Base-by-base conservation (phyloP, 2,888 invertebrate genomes). In the Eupithecia exiguata region DNA sequence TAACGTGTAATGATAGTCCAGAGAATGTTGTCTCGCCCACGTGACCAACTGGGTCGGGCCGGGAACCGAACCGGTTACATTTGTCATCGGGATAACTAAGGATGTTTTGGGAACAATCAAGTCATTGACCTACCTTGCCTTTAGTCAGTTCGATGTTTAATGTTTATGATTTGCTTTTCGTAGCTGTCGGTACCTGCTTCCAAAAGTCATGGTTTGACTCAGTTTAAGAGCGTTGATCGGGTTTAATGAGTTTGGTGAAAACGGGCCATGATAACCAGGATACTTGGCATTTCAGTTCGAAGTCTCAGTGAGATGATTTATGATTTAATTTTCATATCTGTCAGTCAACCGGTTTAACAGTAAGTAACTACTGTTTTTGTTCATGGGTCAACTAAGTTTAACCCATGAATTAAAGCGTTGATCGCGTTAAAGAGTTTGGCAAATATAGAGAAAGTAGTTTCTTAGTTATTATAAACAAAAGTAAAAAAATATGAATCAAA, bases 21-120 rank as follows among this genome's bases (percentile, higher is more conserved):
- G 84, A 87, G 91, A 91, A 89, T 88, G 89, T 83, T 78, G 89
- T 85, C 83, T 84, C 89, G 85, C 88, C 91, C 89, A 90, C 86
- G 81, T 81, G 77, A 72, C 66, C 75, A 78, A 75, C 76, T 74
- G 68, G 76, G 76, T 74, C 74, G 80, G 77, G 80, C 80, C 81
- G 83, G 86, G 87, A 86, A 80, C 81, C 75, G 81, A 86, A 91
- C 91, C 91, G 90, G 91, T 91, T 86, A 76, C 68, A 72, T 70
- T 70, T 70, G 74, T 70, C 69, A 58, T 36, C 62, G 43, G 70
- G 74, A 65, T 71, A 65, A 65, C 36, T n/a, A 35, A 62, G 43
- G 69, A 30, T 25, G 61, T 69, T 69, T 62, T 69, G 69, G 69
- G 12, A 69, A 69, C 63, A 36, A 69, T 46, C n/a, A 12, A 40